Base-by-base conservation (phyloP, 1,140 invertebrate species). In the Psix sp. region DNA sequence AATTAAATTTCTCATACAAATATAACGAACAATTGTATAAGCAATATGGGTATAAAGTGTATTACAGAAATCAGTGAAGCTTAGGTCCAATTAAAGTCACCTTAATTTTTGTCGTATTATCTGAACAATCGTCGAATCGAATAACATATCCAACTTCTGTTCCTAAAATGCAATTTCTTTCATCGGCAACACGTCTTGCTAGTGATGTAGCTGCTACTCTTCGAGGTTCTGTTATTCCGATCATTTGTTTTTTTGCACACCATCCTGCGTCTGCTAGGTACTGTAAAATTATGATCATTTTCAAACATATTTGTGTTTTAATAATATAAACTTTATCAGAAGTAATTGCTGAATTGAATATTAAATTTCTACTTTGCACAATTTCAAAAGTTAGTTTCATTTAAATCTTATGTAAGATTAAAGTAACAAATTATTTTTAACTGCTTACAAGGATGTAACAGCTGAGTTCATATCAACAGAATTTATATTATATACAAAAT, bases 221-320 rank as follows among this genome's bases (percentile, higher is more conserved):
- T 33, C 98, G 89, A 0, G 98, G 97, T 82, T 99, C 94, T 2
- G 97, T 98, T 16, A 99, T 90, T 26, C 92, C 95, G 43, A 99
- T 92, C 45, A 92, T 87, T 78, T 89, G 89, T n/a, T 88, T 90
- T 74, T 92, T 88, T 63, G 84, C 67, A 52, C 90, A 91, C 94
- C 97, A 99, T 56, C 97, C 97, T 57, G 93, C 92, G 86, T 99
- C 97, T 38, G 93, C 83, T 5, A 99, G 87, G 85, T 97, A 99
- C 92, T 98, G 13, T 88, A 7, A 87, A 88, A 51, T n/a, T 59
- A 49, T 20, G 17, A 48, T 35, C 35, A 38, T 36, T 9, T 6
- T 16, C 45, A 54, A 24, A 1, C 16, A 24, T 14, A 11, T 17
- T 33, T 38, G 14, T 0, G 11, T 42, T 56, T 29, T 36, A 9